Conservation (phyloP, 2,797 vertebrate genomes). For the Molothrus ater region DNA sequence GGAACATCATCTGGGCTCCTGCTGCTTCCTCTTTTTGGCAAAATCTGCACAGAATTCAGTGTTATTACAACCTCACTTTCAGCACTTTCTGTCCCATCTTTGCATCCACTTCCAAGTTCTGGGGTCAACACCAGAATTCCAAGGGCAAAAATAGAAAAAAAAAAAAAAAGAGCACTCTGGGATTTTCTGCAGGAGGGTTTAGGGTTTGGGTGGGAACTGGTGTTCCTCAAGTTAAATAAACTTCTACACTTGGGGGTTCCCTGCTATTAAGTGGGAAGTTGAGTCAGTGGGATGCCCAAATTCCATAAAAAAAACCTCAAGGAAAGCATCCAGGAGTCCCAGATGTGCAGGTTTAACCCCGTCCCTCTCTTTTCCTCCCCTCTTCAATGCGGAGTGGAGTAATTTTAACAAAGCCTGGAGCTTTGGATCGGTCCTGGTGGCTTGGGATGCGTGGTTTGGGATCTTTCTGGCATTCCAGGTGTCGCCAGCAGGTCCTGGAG, state of each 20-base stretch:
- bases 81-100: background rate
- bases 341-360: background rate
- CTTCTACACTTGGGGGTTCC: background rate
- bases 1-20: background rate
- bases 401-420: background rate
- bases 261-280: background rate
- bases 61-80: background rate
- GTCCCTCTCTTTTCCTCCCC: rapidly evolving
- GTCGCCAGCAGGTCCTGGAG: background rate
- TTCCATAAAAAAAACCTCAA: background rate
- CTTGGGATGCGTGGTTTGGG: background rate
- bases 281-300: background rate
- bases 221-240: background rate
- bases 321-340: background rate
- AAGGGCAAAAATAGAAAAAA: background rate
- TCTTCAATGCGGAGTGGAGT: background rate
- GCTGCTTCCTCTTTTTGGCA: background rate
- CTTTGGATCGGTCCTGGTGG: rapidly evolving
- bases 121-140: background rate
- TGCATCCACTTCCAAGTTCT: background rate
- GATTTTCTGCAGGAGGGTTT: background rate
- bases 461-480: background rate
- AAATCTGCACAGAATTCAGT: background rate
- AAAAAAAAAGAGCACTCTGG: background rate
- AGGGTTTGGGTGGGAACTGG: background rate